Conservation (phyloP, 2,888 invertebrate genomes). For the Allacma fusca region DNA sequence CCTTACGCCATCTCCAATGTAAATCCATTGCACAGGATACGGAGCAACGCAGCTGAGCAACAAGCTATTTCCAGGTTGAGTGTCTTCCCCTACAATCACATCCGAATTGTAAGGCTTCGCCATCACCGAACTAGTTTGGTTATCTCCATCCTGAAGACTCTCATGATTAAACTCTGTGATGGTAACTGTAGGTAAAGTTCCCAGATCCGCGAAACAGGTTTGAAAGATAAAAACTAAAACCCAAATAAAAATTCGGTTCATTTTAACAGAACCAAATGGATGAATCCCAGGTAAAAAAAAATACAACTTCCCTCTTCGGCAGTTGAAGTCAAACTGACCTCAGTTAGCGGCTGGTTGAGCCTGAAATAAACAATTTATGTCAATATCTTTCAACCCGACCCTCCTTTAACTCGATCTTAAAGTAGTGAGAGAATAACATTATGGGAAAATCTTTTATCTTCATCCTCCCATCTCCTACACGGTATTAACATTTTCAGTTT, state of each 20-base stretch:
- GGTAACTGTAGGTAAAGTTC: conserved; percentile 28
- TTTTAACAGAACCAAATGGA: neutral
- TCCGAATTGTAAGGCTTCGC: conserved; percentile 54
- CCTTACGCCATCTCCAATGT: conserved; percentile 52
- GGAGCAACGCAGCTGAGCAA: conserved; percentile 54
- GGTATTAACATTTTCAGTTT: too few relatives aligned
- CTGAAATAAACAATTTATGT: conserved; percentile 20
- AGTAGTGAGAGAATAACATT: neutral
- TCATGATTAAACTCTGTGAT: conserved; percentile 22
- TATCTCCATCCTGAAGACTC: neutral
- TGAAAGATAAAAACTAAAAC: neutral
- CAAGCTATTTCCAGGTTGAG: conserved; percentile 45
- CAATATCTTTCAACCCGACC: neutral
- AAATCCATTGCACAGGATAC: conserved; percentile 55
- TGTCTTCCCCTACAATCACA: conserved; percentile 55
- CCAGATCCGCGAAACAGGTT: conserved; percentile 7
- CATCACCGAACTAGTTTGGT: conserved; percentile 16
- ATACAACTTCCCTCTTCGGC: neutral
- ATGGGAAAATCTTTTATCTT: conserved; percentile 14
- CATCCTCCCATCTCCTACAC: neutral
- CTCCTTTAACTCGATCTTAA: neutral
- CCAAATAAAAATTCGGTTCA: neutral
- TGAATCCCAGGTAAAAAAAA: neutral
- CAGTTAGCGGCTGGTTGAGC: neutral
- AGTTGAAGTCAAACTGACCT: conserved; percentile 19